These are phyloP conservation scores for Amazona ochrocephala DNA, from an alignment of 2,797 vertebrate genomes.

Conservation along the genomic window DNA sequence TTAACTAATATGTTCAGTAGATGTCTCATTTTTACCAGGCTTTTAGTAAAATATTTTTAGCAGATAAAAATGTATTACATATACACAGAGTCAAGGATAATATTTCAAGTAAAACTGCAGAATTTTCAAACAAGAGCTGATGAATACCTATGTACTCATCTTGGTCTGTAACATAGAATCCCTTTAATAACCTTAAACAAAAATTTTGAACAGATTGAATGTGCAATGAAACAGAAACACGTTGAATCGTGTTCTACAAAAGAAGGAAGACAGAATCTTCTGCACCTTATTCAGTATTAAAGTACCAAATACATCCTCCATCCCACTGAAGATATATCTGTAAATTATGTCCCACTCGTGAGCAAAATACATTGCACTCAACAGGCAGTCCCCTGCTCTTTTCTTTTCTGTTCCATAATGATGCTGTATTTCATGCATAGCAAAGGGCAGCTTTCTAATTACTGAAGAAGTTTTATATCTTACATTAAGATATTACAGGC, in stretches of 20 bases:
- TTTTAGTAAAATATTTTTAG: background rate
- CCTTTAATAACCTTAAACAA: background rate
- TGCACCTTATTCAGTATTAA: background rate
- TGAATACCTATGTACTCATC: background rate
- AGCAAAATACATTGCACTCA: background rate
- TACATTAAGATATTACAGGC: background rate
- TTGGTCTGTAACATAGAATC: background rate
- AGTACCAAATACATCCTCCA: background rate
- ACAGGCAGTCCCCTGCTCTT: background rate
- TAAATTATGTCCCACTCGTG: background rate
- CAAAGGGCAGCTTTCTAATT: background rate
- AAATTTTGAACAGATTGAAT: background rate
- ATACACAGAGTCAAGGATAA: background rate
- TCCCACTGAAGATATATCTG: background rate
- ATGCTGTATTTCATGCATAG: background rate
- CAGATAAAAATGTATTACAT: background rate
- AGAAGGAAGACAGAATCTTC: background rate
- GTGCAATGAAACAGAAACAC: background rate
- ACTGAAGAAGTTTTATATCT: background rate
- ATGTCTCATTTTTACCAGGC: background rate
- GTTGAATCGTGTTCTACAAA: background rate
- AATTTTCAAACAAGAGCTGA: background rate
- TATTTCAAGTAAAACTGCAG: background rate
- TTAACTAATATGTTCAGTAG: background rate
- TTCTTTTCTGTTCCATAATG: background rate